Evolutionary conservation across 2,113 vertebrate genomes (phyloP).

Genomic region (Rhabdornis inornatus): DNA sequence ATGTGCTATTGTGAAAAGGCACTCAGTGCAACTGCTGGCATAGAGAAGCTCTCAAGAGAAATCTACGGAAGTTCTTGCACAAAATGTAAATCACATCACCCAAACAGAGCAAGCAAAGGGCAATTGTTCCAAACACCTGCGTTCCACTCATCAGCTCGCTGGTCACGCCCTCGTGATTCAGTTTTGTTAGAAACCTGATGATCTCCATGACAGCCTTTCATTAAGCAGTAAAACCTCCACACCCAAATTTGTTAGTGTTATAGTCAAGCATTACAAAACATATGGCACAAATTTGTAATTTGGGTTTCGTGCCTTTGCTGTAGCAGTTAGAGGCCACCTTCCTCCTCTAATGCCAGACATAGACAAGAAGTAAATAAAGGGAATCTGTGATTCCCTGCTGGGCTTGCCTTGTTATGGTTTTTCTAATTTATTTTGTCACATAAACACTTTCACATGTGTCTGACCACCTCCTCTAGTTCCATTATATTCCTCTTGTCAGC

Average conservation of each 20-base stretch:
- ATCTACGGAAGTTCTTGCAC: not conserved
- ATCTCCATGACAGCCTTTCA: not conserved
- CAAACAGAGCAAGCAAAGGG: not conserved
- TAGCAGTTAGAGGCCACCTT: not conserved
- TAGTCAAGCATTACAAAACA: not conserved
- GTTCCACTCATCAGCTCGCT: fast-evolving
- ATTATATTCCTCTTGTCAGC: not conserved
- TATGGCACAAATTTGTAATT: not conserved
- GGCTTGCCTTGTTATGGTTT: not conserved
- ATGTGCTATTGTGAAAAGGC: not conserved
- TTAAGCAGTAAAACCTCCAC: not conserved
- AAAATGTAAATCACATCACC: not conserved
- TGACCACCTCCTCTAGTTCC: not conserved
- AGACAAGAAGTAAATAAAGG: not conserved
- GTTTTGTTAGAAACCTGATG: not conserved
- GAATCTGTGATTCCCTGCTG: not conserved
- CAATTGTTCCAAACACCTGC: not conserved
- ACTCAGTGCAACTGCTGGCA: not conserved
- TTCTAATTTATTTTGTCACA: not conserved
- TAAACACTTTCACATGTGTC: not conserved
- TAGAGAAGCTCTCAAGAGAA: not conserved
- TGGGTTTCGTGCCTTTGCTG: not conserved
- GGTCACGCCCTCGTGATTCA: not conserved
- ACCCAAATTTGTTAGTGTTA: not conserved
- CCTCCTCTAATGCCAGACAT: not conserved